Conservation (phyloP, 2,888 invertebrate species). For the Andrena haemorrhoa region DNA sequence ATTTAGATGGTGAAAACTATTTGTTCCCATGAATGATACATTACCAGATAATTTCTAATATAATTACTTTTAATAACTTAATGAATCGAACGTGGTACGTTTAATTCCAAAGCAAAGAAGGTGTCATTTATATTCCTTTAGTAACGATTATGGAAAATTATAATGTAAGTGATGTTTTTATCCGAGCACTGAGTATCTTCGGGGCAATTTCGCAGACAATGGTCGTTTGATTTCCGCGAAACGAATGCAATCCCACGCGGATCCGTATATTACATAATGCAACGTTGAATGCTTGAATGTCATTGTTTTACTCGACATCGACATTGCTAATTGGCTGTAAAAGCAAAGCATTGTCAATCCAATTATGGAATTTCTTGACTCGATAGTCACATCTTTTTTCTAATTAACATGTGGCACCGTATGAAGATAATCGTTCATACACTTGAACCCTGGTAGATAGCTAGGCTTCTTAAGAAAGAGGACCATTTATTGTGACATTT, state of each 20-base stretch:
- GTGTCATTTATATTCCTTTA: not conserved
- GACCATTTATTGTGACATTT: too few species aligned
- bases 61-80: not conserved
- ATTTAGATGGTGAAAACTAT: too few species aligned
- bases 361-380: constrained; percentile 8
- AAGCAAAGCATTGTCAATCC: constrained; percentile 7
- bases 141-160: not conserved
- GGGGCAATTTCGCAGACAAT: not conserved
- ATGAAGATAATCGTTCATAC: not conserved
- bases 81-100: not conserved
- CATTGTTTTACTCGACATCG: constrained; percentile 4
- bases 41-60: not conserved
- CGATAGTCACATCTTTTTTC: not conserved
- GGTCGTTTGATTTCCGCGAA: not conserved
- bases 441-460: too few species aligned
- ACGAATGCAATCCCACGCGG: not conserved
- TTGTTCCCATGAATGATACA: not conserved
- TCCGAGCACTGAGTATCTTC: not conserved
- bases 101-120: not conserved
- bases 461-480: too few species aligned
- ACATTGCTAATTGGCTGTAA: constrained; percentile 29
- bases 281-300: not conserved
- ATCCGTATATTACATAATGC: constrained; percentile 1
- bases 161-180: not conserved
- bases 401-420: not conserved